These are phyloP conservation scores for Goniozus legneri DNA, from an alignment of 1,140 invertebrate species.

Conservation along the genomic window DNA sequence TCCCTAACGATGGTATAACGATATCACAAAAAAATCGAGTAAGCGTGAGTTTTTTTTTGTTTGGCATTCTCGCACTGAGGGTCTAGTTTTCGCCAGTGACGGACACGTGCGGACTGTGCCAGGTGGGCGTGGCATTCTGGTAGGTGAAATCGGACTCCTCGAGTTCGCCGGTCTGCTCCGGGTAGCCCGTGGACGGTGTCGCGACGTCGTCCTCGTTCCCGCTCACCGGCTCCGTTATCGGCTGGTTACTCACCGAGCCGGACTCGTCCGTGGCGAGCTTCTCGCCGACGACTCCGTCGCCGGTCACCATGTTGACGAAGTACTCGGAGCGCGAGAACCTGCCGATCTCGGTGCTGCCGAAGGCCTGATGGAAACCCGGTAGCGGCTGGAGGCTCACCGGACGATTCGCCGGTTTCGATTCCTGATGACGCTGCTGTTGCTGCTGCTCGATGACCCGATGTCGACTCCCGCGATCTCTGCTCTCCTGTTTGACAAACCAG, in stretches of 20 bases:
- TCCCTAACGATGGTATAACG: no score
- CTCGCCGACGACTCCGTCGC: background rate
- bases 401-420: slow-evolving; percentile 30
- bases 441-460: no score
- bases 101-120: slow-evolving; percentile 49
- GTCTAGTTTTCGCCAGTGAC: slow-evolving; percentile 46
- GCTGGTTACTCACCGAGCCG: background rate
- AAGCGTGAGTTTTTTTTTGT: no score
- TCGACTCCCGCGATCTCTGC: no score
- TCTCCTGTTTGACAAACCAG: no score
- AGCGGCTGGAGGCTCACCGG: slow-evolving; percentile 52
- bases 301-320: slow-evolving; percentile 47
- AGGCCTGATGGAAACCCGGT: slow-evolving; percentile 73
- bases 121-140: slow-evolving; percentile 26
- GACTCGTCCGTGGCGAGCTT: background rate
- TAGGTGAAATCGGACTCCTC: slow-evolving; percentile 10
- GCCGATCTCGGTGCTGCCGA: slow-evolving; percentile 74
- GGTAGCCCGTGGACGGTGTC: slow-evolving; percentile 5
- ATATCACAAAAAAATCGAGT: no score
- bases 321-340: slow-evolving; percentile 61
- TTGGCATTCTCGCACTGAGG: slow-evolving; percentile 46
- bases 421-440: no score
- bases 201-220: slow-evolving; percentile 1
- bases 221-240: slow-evolving; percentile 1
- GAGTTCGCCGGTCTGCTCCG: slow-evolving; percentile 8